Evolutionary conservation across 2,888 invertebrate genomes (phyloP).

Genomic region (Empis stercorea): DNA sequence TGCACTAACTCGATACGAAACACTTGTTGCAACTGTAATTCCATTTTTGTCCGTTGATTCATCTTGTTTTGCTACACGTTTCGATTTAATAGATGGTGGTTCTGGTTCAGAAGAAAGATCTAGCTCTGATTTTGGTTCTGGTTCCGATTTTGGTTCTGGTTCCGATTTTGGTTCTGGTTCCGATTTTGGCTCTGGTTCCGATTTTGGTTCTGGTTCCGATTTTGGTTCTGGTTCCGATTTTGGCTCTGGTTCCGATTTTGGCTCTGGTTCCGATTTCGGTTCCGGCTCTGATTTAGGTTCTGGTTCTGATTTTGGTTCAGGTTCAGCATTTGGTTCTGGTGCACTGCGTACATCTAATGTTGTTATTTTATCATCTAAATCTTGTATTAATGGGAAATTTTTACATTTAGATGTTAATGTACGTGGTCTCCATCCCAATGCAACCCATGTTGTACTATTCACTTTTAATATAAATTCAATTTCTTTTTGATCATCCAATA

Average conservation of each 20-base stretch:
- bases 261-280: conserved; percentile 36
- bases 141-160: conserved; percentile 35
- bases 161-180: conserved; percentile 37
- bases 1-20: conserved; percentile 63
- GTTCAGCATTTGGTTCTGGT: conserved; percentile 26
- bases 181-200: conserved; percentile 36
- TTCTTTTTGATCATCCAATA: conserved; percentile 70
- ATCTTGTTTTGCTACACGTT: conserved; percentile 43
- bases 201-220: conserved; percentile 35
- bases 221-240: conserved; percentile 39
- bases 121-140: conserved; percentile 34
- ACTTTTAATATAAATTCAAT: conserved; percentile 77
- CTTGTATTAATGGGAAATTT: conserved; percentile 59
- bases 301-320: conserved; percentile 31
- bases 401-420: conserved; percentile 61
- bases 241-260: conserved; percentile 34
- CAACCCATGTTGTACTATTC: conserved; percentile 77
- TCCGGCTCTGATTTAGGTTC: conserved; percentile 38
- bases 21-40: conserved; percentile 64
- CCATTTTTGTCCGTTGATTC: conserved; percentile 42
- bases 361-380: conserved; percentile 26
- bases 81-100: conserved; percentile 36
- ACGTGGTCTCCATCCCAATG: conserved; percentile 83
- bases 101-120: conserved; percentile 36
- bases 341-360: conserved; percentile 21